Percentiles rank a stretch among this genome's conserved stretches.
These are phyloP conservation scores for Neogobius melanostomus DNA, from an alignment of 2,113 vertebrate genomes.

Conservation along the genomic window DNA sequence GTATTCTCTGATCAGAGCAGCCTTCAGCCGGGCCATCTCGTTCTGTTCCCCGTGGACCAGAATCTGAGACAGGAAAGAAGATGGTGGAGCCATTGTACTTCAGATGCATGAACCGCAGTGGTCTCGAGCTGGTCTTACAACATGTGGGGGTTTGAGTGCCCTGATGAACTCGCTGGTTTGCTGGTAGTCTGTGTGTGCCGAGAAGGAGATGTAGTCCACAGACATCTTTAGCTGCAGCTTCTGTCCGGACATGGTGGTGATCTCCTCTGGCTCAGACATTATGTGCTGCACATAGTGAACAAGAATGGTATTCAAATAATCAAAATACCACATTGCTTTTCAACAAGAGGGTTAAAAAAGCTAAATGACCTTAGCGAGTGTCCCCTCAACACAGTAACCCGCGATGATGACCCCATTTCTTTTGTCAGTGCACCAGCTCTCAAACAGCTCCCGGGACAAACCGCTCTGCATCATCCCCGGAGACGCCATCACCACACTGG, in stretches of 20 bases:
- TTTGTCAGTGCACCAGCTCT: constrained; percentile 99
- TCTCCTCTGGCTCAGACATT: constrained; percentile 99
- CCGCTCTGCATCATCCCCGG: constrained; percentile 99
- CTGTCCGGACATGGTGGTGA: constrained; percentile 98
- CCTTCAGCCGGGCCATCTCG: constrained; percentile 97
- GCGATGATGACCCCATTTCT: constrained; percentile 98
- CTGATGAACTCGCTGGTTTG: constrained; percentile 99
- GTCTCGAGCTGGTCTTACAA: constrained; percentile 71
- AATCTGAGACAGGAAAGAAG: constrained; percentile 64
- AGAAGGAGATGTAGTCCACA: constrained; percentile 99
- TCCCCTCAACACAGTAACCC: constrained; percentile 97
- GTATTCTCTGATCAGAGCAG: constrained; percentile 93
- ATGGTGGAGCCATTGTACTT: too few species aligned
- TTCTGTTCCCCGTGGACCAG: constrained; percentile 98
- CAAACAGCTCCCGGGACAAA: constrained; percentile 93
- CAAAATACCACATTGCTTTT: too few species aligned
- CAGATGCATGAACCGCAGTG: not conserved
- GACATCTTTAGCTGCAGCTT: constrained; percentile 99
- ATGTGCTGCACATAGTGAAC: constrained; percentile 82
- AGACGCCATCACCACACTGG: constrained; percentile 98
- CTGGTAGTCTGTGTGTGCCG: constrained; percentile 98
- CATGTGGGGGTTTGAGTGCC: constrained; percentile 95
- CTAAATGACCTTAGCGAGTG: constrained; percentile 88
- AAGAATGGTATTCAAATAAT: too few species aligned
- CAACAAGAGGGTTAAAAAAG: too few species aligned